Base-by-base conservation (phyloP, 2,113 vertebrate genomes). In the Hydrochoerus hydrochaeris region DNA sequence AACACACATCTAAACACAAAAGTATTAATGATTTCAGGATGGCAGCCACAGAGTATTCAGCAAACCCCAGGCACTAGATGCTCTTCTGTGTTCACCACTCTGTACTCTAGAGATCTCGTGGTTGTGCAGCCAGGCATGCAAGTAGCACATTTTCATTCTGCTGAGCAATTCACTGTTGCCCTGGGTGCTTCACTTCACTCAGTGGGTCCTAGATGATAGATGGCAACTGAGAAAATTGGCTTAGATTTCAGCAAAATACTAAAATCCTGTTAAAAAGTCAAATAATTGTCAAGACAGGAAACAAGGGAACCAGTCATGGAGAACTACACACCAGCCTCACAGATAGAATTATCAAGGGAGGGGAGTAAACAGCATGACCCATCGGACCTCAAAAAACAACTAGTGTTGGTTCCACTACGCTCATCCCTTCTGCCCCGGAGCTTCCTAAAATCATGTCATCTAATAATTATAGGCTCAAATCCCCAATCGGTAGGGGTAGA, bases 211-310 rank as follows among this genome's bases (percentile, higher is more conserved):
- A 46, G 28, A 38, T 52, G 35, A 65, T 28, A 82, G 9, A 67
- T 46, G 41, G 32, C 28, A 73, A 52, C 4, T 20, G 75, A 4
- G 88, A 49, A 83, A 75, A 80, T 11, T 5, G 69, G 9, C 96
- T 75, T 85, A 99, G 99, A 71, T 1, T 11, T 35, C 44, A 84
- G 62, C 30, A 91, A 95, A 84, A 46, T 28, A 32, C 8, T 35
- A 63, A 83, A 62, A 13, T 4, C 8, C 20, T 19, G 46, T 88
- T 44, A 13, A n/a, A 94, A 78, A 71, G 57, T 10, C 41, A 52
- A n/a, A 57, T 20, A 41, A 49, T 10, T 62, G 5, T 82, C 32
- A 41, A 93, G 75, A 6, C 28, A 44, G 11, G 54, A 77, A 83
- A n/a, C 10, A n/a, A 9, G 41, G 58, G 30, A 52, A 24, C n/a